These are phyloP conservation scores for Phthorimaea operculella DNA, from an alignment of 1,140 invertebrate species.

Conservation along the genomic window DNA sequence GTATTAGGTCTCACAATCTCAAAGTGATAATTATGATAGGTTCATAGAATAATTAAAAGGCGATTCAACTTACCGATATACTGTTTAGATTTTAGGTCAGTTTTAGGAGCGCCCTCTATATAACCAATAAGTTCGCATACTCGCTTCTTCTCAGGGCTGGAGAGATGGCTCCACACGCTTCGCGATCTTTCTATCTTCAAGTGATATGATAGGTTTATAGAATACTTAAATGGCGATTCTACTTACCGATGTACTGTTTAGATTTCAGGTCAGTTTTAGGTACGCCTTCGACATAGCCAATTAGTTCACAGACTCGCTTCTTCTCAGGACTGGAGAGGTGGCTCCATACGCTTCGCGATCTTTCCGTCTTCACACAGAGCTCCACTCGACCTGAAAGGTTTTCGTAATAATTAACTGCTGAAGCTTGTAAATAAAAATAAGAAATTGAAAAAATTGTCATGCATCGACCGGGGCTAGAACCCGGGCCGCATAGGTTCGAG, in stretches of 20 bases:
- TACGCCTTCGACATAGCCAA: constrained; percentile 64
- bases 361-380: constrained; percentile 61
- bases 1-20: no score
- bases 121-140: constrained; percentile 73
- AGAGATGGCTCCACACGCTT: constrained; percentile 74
- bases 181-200: constrained; percentile 66
- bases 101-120: constrained; percentile 46
- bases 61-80: no score
- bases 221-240: no score
- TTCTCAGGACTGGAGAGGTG: constrained; percentile 76
- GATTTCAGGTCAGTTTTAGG: constrained; percentile 55
- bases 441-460: no score
- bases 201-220: no score
- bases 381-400: constrained; percentile 34
- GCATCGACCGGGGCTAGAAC: no score
- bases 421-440: no score
- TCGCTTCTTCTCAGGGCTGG: constrained; percentile 72
- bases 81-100: constrained; percentile 68
- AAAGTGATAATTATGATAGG: no score
- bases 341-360: constrained; percentile 70
- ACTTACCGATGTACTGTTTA: constrained; percentile 25
- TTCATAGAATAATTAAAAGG: no score
- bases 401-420: no score
- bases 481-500: no score
- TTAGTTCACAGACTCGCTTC: constrained; percentile 72